These are phyloP conservation scores for Holothuria glaberrima DNA, from an alignment of 35 echinoderm and acorn worm species.

Conservation along the genomic window DNA sequence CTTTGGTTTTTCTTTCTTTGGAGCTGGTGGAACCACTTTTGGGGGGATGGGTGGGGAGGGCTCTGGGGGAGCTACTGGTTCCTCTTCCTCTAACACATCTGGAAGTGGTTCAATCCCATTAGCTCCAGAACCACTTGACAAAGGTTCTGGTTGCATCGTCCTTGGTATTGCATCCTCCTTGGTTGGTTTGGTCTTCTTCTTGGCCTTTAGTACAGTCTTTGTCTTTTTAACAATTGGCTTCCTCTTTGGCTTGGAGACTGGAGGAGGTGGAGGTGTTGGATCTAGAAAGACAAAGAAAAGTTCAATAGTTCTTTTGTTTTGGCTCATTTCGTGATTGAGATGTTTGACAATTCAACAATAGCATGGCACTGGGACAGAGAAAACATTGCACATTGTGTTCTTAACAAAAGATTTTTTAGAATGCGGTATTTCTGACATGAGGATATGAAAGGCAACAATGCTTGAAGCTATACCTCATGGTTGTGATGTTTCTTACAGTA, in stretches of 20 bases:
- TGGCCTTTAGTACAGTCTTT: background rate
- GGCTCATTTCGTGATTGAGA: too few relatives aligned
- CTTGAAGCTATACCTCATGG: too few relatives aligned
- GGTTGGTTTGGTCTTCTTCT: background rate
- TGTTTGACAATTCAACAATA: too few relatives aligned
- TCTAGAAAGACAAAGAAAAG: background rate
- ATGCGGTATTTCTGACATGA: too few relatives aligned
- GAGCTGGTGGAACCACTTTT: background rate
- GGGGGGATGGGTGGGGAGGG: background rate
- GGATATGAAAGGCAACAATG: too few relatives aligned
- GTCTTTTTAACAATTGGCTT: constrained; percentile 20
- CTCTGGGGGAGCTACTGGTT: background rate
- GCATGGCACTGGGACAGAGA: too few relatives aligned
- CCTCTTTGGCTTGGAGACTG: constrained; percentile 42
- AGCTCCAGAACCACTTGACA: background rate
- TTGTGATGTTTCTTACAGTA: too few relatives aligned
- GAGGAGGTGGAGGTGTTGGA: constrained; percentile 7
- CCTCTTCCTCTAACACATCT: constrained; percentile 4
- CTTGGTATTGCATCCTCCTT: constrained; percentile 2
- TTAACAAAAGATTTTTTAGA: too few relatives aligned
- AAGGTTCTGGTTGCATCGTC: background rate
- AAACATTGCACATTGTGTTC: too few relatives aligned
- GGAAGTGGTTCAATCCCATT: background rate
- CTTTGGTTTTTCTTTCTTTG: constrained; percentile 15
- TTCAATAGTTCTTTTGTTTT: too few relatives aligned